These are phyloP conservation scores for Callocephalon fimbriatum DNA, from an alignment of 2,113 vertebrate species.

Conservation along the genomic window DNA sequence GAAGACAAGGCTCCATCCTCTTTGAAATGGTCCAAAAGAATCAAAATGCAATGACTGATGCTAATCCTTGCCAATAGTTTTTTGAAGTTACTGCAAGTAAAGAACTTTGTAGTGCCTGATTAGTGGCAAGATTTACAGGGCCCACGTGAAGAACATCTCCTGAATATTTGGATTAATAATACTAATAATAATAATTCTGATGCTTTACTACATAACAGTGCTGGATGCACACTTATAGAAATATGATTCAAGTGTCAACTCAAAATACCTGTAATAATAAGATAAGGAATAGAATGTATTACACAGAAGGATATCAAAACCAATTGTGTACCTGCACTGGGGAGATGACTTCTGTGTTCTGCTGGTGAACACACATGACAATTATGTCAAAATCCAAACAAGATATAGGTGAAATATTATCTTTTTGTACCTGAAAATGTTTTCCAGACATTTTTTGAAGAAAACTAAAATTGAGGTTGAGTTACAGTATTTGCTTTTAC, in stretches of 20 bases:
- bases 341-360: background rate
- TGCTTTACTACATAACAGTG: background rate
- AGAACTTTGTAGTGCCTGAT: background rate
- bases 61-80: background rate
- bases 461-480: background rate
- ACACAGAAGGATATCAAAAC: background rate
- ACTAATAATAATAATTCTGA: background rate
- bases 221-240: background rate
- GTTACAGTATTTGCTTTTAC: background rate
- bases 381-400: background rate
- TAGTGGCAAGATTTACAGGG: background rate
- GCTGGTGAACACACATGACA: background rate
- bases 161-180: background rate
- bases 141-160: background rate
- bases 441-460: background rate
- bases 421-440: background rate
- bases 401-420: background rate
- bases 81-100: background rate
- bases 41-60: background rate
- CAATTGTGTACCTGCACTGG: background rate
- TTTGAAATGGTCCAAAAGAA: constrained; percentile 5
- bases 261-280: background rate
- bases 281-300: background rate
- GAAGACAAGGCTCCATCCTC: background rate
- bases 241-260: background rate